Conservation (phyloP, 30 jellyfish, hydroid and myxozoan species). For the Hydractinia echinata region DNA sequence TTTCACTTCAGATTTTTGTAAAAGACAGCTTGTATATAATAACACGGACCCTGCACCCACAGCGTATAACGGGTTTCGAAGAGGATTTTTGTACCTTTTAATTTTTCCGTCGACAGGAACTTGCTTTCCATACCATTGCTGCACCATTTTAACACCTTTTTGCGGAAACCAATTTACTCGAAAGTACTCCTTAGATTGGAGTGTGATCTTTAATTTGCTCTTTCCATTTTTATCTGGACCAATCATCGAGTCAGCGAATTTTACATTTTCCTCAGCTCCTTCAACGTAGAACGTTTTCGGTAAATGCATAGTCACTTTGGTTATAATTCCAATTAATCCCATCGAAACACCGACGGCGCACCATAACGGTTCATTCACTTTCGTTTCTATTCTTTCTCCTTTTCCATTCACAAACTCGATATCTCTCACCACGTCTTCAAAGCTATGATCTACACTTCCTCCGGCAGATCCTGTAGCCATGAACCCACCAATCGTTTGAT, state of each 20-base stretch:
- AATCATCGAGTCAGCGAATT: constrained; percentile 17
- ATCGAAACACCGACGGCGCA: constrained; percentile 24
- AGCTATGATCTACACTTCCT: constrained; percentile 6
- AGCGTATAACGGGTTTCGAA: background rate
- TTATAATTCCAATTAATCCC: constrained; percentile 12
- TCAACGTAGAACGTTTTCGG: constrained; percentile 11
- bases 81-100: background rate
- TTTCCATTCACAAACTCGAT: constrained; percentile 23
- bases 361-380: constrained; percentile 1
- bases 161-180: constrained; percentile 18
- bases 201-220: background rate
- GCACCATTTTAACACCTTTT: background rate
- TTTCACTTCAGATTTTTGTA: background rate
- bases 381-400: background rate
- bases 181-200: background rate
- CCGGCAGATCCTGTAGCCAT: constrained; percentile 22
- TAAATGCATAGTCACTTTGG: background rate
- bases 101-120: background rate
- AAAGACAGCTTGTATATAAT: background rate
- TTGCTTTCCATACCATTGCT: constrained; percentile 10
- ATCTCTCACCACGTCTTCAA: background rate
- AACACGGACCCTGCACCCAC: background rate
- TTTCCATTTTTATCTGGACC: constrained; percentile 16
- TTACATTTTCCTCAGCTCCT: constrained; percentile 15
- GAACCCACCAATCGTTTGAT: constrained; percentile 26